Conservation (phyloP, 2,797 vertebrate genomes). For the Poeciliopsis gracilis region DNA sequence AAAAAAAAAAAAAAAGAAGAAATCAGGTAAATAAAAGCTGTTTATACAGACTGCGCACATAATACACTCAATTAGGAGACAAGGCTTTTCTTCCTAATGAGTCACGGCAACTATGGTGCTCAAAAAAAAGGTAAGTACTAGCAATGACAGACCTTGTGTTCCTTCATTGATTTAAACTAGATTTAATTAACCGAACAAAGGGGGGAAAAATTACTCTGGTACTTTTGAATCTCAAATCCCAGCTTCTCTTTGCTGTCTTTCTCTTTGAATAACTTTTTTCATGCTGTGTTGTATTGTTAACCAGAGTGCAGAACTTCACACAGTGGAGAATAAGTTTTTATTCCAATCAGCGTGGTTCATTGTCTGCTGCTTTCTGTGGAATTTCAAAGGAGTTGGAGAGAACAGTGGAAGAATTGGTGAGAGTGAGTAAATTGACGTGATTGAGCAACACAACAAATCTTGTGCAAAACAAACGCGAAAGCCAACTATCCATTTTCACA, state of each 20-base stretch:
- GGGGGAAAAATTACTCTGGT: neutral
- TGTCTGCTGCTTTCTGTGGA: neutral
- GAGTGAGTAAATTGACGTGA: neutral
- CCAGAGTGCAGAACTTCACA: neutral
- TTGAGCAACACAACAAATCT: neutral
- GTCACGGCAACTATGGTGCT: neutral
- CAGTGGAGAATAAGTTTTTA: neutral
- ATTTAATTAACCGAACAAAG: conserved; percentile 15
- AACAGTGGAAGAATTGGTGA: neutral
- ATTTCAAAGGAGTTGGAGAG: neutral
- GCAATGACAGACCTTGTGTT: neutral
- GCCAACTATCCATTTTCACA: neutral
- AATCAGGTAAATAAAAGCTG: neutral
- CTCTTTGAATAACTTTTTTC: neutral
- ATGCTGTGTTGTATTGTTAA: conserved; percentile 5
- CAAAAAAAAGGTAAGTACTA: neutral
- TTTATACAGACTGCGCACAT: neutral
- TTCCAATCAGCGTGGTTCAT: neutral
- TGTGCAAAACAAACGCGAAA: neutral
- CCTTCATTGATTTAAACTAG: conserved; percentile 1
- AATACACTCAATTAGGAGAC: neutral
- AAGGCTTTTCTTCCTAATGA: neutral
- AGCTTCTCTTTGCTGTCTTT: conserved; percentile 1
- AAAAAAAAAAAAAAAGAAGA: neutral
- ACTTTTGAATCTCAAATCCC: conserved; percentile 11